Evolutionary conservation across 1,140 invertebrate genomes (phyloP), one percentile per base, ranked within the genome.

Genomic region (Lepidurus couesii): DNA sequence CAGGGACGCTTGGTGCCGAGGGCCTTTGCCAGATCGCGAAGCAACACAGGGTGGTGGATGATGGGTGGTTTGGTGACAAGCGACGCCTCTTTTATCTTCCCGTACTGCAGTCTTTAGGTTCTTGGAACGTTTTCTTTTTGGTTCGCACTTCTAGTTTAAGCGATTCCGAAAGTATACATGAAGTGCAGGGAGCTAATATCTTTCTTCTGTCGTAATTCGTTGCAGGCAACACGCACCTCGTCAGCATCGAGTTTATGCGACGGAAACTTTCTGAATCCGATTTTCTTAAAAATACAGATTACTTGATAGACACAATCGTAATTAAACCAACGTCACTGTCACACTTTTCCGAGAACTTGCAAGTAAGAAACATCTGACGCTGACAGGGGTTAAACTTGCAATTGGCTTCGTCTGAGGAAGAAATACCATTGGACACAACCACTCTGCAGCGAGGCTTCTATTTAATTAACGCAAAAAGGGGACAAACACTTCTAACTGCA

Each of bases 31-130:
- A 65, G 53, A 21, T 65, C 16, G 53, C 53, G 53, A 65, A 65
- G 53, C 53, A 65, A 65, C 53, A 65, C 53, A 65, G 53, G 53
- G 13, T 65, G 53, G 53, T 65, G 53, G 53, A 65, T 65, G 21
- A 65, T 65, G 16, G 53, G 53, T 9, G 21, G 16, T 65, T 65
- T 47, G 16, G 16, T 65, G 16, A 21, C 53, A 21, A 16, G 21
- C 53, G 53, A n/a, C 21, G 4, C 53, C 21, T 21, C 21, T 65
- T 16, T 65, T 65, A 16, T n/a, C 16, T 65, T 65, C 53, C 34
- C 34, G 34, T 34, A 34, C 34, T 34, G 34, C 34, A 34, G 34
- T 34, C 34, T 34, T 34, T 3, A 34, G 0, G 3, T 3, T 13
- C n/a, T 65, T 65, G 7, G 9, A 65, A 16, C 13, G 16, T 16